A percentile compares a stretch with the other conserved stretches of the same genome.
Conservation (phyloP, 2,888 invertebrate genomes). For the Suillia variegata region DNA sequence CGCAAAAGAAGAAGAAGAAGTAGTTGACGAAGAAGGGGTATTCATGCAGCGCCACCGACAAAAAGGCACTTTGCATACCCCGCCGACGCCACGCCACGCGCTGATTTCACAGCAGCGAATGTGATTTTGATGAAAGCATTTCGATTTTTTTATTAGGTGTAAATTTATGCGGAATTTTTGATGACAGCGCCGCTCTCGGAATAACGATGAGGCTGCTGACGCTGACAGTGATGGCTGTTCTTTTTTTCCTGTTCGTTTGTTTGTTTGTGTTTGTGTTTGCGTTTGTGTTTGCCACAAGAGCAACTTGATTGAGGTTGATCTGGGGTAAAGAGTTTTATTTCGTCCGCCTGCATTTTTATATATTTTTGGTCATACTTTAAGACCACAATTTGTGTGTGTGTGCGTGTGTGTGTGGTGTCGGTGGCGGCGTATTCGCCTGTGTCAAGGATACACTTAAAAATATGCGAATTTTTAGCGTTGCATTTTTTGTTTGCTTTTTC, state of each 20-base stretch:
- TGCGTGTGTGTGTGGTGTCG: no score
- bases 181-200: constrained; percentile 47
- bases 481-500: constrained; percentile 14
- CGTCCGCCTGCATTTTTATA: neutral
- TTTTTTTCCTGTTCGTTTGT: no score
- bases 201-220: neutral
- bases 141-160: constrained; percentile 55
- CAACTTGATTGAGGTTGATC: neutral
- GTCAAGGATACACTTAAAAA: neutral
- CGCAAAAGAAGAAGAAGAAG: neutral
- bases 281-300: neutral
- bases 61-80: neutral
- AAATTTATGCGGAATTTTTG: constrained; percentile 57
- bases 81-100: neutral
- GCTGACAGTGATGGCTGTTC: no score
- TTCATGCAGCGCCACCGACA: neutral
- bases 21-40: neutral
- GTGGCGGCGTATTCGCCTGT: neutral
- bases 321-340: neutral
- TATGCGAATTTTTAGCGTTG: neutral
- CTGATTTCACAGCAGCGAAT: constrained; percentile 28
- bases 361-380: no score
- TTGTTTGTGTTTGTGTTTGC: no score
- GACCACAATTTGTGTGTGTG: no score
- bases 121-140: constrained; percentile 52